Conservation (phyloP, 92 coral and sea anemone species). For the Zoanthus gigantus region DNA sequence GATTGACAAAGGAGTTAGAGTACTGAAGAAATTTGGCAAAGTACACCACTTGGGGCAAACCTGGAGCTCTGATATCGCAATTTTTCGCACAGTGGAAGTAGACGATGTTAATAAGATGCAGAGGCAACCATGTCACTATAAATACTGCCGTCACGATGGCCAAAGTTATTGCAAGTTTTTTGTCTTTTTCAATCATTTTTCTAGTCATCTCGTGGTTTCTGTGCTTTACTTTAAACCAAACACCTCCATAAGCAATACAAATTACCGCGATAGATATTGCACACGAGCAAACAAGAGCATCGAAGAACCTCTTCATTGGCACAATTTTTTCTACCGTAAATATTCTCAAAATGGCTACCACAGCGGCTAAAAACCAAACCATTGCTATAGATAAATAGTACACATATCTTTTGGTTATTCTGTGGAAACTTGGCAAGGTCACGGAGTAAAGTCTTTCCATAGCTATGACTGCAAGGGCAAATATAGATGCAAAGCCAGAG, state of each 20-base stretch:
- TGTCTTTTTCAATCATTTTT: slow-evolving; percentile 45
- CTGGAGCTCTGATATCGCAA: neutral
- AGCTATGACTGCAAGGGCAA: slow-evolving; percentile 40
- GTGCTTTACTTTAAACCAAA: slow-evolving; percentile 42
- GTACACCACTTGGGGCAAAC: slow-evolving; percentile 33
- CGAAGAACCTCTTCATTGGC: neutral
- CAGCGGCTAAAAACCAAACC: slow-evolving; percentile 39
- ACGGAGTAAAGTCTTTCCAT: slow-evolving; percentile 40
- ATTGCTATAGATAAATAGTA: slow-evolving; percentile 6
- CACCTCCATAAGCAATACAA: slow-evolving; percentile 36
- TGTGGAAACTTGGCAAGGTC: slow-evolving; percentile 42
- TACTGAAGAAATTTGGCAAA: slow-evolving; percentile 44
- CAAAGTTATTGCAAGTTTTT: slow-evolving; percentile 42
- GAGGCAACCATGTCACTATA: slow-evolving; percentile 34
- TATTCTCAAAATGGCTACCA: slow-evolving; percentile 18
- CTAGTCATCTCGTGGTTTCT: slow-evolving; percentile 49
- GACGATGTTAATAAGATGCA: slow-evolving; percentile 36
- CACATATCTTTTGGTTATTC: slow-evolving; percentile 25
- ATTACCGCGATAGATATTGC: slow-evolving; percentile 11
- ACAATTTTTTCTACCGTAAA: neutral
- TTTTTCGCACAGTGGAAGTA: slow-evolving; percentile 18
- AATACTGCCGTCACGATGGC: slow-evolving; percentile 36
- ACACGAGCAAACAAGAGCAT: slow-evolving; percentile 21
- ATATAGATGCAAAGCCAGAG: slow-evolving; percentile 44
- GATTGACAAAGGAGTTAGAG: slow-evolving; percentile 34